Conservation (phyloP, 2,888 invertebrate species). For the Caenorhabditis zanzibari region DNA sequence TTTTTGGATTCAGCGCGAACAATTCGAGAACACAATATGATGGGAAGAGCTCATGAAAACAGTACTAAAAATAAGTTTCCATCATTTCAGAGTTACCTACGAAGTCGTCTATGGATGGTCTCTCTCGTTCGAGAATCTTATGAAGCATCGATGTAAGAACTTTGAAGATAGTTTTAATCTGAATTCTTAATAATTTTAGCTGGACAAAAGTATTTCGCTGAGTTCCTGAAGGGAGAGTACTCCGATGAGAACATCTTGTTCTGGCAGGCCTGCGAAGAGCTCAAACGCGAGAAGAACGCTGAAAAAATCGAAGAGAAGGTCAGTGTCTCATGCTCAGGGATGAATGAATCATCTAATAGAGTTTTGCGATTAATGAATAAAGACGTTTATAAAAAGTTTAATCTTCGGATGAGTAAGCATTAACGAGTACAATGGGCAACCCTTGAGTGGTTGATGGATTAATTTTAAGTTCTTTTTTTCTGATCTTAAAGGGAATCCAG, state of each 20-base stretch:
- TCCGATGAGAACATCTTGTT: slow-evolving; percentile 83
- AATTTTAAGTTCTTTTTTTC: neutral
- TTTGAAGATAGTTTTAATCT: neutral
- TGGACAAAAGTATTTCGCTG: slow-evolving; percentile 82
- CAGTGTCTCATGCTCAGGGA: neutral
- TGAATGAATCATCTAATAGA: slow-evolving; percentile 33
- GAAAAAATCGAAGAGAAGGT: slow-evolving; percentile 94
- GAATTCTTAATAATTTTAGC: no score
- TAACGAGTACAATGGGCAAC: neutral
- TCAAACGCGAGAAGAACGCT: slow-evolving; percentile 91
- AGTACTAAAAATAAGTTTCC: neutral
- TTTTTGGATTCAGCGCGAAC: neutral
- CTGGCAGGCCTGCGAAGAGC: slow-evolving; percentile 80
- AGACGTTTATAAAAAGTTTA: no score
- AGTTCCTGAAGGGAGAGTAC: slow-evolving; percentile 83
- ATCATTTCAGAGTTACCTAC: slow-evolving; percentile 76
- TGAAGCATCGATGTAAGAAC: slow-evolving; percentile 80
- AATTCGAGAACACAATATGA: neutral
- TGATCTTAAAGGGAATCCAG: neutral
- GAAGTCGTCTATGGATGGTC: slow-evolving; percentile 83
- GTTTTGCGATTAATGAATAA: neutral
- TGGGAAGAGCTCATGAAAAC: neutral
- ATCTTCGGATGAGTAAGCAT: neutral
- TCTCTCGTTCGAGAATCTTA: slow-evolving; percentile 83
- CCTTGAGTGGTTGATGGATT: slow-evolving; percentile 5